phyloP scores from a whole-genome alignment of 2,888 invertebrate genomes.

The Tetranychus truncatus region DNA sequence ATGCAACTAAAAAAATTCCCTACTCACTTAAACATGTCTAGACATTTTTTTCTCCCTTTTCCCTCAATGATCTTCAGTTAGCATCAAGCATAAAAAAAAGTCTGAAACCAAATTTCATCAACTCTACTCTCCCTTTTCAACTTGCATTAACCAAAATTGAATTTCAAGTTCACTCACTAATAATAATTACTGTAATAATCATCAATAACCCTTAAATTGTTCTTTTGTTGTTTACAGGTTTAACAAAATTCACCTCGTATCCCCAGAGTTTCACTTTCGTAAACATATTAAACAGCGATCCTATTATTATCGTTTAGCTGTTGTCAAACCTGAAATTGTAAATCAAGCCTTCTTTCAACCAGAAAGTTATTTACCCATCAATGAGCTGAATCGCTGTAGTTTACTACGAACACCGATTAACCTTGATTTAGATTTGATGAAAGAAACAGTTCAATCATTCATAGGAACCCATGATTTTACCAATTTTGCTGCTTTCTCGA shows the following conservation, averaged over 20 bases:
- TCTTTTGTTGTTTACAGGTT: background rate
- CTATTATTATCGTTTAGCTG: constrained; percentile 55
- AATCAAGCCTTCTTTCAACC: constrained; percentile 25
- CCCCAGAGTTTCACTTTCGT: constrained; percentile 48
- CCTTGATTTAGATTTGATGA: background rate
- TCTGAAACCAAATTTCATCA: background rate
- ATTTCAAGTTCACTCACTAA: too few species aligned
- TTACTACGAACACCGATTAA: constrained; percentile 35
- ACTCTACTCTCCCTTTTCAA: background rate
- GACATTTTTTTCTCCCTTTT: background rate
- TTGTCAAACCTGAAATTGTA: constrained; percentile 35
- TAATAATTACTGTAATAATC: too few species aligned
- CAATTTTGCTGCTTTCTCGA: background rate
- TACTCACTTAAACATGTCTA: background rate
- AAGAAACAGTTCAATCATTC: background rate
- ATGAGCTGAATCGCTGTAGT: constrained; percentile 46
- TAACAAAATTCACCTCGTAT: constrained; percentile 37
- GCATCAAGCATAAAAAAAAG: background rate
- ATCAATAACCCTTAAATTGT: too few species aligned
- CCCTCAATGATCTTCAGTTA: background rate
- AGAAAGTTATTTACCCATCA: constrained; percentile 42
- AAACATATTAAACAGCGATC: constrained; percentile 46
- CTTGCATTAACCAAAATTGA: background rate
- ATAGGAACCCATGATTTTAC: background rate
- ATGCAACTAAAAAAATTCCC: background rate